These are phyloP conservation scores for Benthosema pterotum DNA, from an alignment of 2,797 vertebrate species.

Conservation along the genomic window DNA sequence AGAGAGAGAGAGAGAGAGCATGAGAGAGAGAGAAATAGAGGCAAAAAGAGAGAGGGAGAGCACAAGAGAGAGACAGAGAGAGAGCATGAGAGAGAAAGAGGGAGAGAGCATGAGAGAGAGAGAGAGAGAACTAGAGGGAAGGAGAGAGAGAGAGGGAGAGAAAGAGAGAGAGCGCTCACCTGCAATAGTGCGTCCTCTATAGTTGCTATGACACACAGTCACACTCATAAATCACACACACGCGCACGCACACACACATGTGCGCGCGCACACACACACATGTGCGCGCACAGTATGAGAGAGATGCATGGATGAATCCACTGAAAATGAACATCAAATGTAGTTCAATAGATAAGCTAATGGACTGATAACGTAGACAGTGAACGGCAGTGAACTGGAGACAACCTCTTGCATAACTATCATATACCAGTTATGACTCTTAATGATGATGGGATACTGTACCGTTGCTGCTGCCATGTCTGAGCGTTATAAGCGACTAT, in stretches of 20 bases:
- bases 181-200: conserved; percentile 66
- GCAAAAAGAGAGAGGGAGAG: conserved; percentile 41
- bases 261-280: background rate
- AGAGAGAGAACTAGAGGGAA: conserved; percentile 34
- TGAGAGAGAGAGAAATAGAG: conserved; percentile 21
- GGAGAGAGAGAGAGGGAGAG: conserved; percentile 33
- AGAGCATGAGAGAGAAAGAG: conserved; percentile 31
- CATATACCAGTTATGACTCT: no score
- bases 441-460: no score
- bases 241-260: no score
- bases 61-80: conserved; percentile 58
- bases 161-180: conserved; percentile 54
- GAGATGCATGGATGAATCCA: conserved; percentile 2
- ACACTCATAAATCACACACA: conserved; percentile 55
- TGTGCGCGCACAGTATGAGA: background rate
- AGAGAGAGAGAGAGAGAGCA: conserved; percentile 52
- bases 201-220: conserved; percentile 31
- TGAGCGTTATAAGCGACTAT: no score
- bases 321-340: conserved; percentile 1
- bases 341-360: conserved; percentile 11
- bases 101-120: conserved; percentile 33
- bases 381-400: no score
- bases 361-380: conserved; percentile 22
- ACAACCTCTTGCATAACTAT: no score
- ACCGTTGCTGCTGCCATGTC: no score